phyloP scores from a whole-genome alignment of 2,888 invertebrate species.

The Sinohyriopsis cumingii region DNA sequence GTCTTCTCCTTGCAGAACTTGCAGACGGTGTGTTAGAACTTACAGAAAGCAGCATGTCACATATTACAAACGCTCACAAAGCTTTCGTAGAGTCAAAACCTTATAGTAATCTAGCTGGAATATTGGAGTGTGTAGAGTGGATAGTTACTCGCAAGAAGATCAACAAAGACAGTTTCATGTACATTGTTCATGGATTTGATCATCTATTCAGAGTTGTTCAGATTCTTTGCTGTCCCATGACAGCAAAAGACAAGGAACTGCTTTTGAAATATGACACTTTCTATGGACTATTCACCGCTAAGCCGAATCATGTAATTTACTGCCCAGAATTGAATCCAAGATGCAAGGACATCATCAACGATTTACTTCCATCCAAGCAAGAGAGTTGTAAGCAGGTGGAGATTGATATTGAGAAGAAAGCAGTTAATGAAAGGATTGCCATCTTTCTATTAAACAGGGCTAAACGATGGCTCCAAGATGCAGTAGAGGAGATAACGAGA shows the following conservation, averaged over 20 bases:
- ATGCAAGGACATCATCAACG: slow-evolving; percentile 28
- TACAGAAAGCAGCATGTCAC: no score
- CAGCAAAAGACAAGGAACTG: slow-evolving; percentile 23
- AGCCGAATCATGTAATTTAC: slow-evolving; percentile 19
- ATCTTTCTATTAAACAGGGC: slow-evolving; percentile 23
- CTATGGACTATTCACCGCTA: slow-evolving; percentile 40
- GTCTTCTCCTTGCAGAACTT: slow-evolving; percentile 25
- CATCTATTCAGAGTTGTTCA: slow-evolving; percentile 32
- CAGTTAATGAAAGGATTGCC: slow-evolving; percentile 19
- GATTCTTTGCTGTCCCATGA: slow-evolving; percentile 20
- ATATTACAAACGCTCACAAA: slow-evolving; percentile 32
- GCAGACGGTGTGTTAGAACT: slow-evolving; percentile 10
- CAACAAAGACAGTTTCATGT: slow-evolving; percentile 7
- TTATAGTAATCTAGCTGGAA: slow-evolving; percentile 39
- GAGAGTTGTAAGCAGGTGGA: slow-evolving; percentile 7
- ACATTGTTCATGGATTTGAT: slow-evolving; percentile 33
- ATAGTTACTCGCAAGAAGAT: slow-evolving; percentile 17
- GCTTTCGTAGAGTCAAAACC: slow-evolving; percentile 37
- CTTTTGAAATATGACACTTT: slow-evolving; percentile 32
- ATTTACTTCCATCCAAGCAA: slow-evolving; percentile 4
- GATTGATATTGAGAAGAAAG: slow-evolving; percentile 7
- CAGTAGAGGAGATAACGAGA: slow-evolving; percentile 5
- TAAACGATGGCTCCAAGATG: not conserved
- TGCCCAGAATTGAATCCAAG: slow-evolving; percentile 41
- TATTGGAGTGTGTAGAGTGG: slow-evolving; percentile 45